Evolutionary conservation across 92 coral and sea anemone genomes (phyloP), one percentile per base, ranked within the genome.

Genomic region (Porites lobata): DNA sequence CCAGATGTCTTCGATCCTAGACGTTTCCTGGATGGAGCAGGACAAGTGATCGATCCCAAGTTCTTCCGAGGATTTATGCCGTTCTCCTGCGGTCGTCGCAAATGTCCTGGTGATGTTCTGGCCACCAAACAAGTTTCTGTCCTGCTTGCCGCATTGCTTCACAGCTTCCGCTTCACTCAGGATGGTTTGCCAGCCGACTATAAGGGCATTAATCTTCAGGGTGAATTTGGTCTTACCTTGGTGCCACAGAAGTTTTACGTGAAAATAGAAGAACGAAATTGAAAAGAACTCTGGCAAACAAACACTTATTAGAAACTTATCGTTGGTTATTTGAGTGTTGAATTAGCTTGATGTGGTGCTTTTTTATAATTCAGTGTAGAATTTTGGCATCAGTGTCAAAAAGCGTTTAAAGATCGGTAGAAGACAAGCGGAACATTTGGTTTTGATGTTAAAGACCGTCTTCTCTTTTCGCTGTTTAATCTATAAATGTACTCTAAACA

Each of bases 1-100:
- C 98, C 98, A 24, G 94, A 93, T 22, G 89, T 92, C 9, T 94
- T 94, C 65, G 61, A 90, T 11, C 98, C 98, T 11, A 47, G 65
- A 29, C 96, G 98, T 66, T 94, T 94, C 72, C 78, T 94, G 75
- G 92, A 93, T 76, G 91, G 50, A 1, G 69, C 76, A 3, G 93
- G 93, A 7, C 90, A 78, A 67, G 69, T 79, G 74, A 52, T 70
- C 62, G 90, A 90, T 73, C 76, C 85, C 8, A 90, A 79, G 65
- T 65, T 77, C 12, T 13, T 90, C 13, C 85, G 72, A 6, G 85
- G 90, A 1, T 90, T 85, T 77, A 81, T 90, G 12, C 93, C 93
- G 62, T 90, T 90, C 71, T 77, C 86, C 0, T 52, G 9, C 7
- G 93, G 93, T 57, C 93, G 93, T 26, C 93, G 93, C 6, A 70